Evolutionary conservation across 2,113 vertebrate species (phyloP), one percentile per base, ranked within the genome.

Genomic region (Callipepla californica): DNA sequence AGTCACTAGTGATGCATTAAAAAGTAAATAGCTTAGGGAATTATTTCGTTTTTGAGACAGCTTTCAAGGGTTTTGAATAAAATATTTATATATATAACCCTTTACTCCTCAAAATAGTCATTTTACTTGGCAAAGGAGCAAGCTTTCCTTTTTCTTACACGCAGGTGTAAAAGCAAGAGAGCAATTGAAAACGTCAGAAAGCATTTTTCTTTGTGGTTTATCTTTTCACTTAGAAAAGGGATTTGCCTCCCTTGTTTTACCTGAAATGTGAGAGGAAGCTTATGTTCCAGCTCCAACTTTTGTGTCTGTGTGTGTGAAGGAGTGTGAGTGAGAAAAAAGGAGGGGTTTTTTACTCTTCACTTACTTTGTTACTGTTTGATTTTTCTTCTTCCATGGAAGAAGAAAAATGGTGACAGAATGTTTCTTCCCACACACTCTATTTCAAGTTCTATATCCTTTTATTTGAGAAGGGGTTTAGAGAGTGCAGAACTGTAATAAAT

Each of bases 391-490:
- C 51, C 34, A 65, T 61, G 69, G 55, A 83, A 87, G 57, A 88
- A 78, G 53, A 55, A 91, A 88, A 77, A 94, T 79, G 48, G 74
- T 92, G 89, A 76, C 44, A 92, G 96, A 96, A 94, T 65, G 74
- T 88, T 85, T 83, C 93, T 96, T 94, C 90, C 90, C 48, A 95
- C 90, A 92, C 62, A 78, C 80, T 84, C 85, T 89, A 82, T 93
- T 93, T 94, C 2, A 4, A 94, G 86, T 93, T 88, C 73, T 65
- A 4, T 92, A 76, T 61, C 90, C 65, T 96, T 94, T 96, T 92
- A 82, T 90, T 93, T 90, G 59, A 85, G 72, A 94, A 87, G 75
- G 67, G 92, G 66, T 74, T 90, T 94, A 87, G 50, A 90, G 85
- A 91, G 70, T 73, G 75, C 55, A 82, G 38, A 95, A 74, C 90